A percentile compares a stretch with the other conserved stretches of the same genome.
These are phyloP conservation scores for Australoheros scitulus DNA, from an alignment of 2,113 vertebrate genomes.

Conservation along the genomic window DNA sequence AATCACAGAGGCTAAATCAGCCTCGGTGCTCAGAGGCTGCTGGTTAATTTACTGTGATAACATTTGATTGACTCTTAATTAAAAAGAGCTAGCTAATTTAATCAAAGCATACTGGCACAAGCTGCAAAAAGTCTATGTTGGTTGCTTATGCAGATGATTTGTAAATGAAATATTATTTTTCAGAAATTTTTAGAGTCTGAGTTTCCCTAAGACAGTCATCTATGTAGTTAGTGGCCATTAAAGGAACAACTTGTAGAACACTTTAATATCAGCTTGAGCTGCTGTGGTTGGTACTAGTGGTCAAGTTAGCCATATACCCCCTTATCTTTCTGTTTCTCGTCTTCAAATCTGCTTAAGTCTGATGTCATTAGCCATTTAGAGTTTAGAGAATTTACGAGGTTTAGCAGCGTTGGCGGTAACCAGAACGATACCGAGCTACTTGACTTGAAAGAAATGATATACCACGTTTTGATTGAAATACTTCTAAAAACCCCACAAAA, in stretches of 20 bases:
- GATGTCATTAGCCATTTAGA: neutral
- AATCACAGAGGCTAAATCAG: neutral
- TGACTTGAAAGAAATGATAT: too few relatives aligned
- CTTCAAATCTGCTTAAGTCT: neutral
- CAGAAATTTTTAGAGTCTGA: neutral
- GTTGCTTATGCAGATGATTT: neutral
- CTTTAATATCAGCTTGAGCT: neutral
- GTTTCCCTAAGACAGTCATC: neutral
- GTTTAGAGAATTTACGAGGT: neutral
- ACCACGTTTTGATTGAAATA: too few relatives aligned
- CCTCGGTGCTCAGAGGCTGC: neutral
- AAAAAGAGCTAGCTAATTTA: neutral
- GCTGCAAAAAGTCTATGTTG: rapidly evolving
- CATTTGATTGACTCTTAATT: neutral
- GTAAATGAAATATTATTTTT: neutral
- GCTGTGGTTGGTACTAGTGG: neutral
- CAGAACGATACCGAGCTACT: too few relatives aligned
- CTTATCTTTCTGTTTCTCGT: neutral
- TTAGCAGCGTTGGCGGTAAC: rapidly evolving
- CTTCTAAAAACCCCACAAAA: too few relatives aligned
- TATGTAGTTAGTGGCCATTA: neutral
- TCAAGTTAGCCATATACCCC: rapidly evolving
- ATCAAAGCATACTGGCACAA: neutral
- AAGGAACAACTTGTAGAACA: neutral
- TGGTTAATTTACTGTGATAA: neutral